Percentiles rank a stretch among this genome's conserved stretches.
Conservation (phyloP, 2,888 invertebrate species). For the Cosmia trapezina region DNA sequence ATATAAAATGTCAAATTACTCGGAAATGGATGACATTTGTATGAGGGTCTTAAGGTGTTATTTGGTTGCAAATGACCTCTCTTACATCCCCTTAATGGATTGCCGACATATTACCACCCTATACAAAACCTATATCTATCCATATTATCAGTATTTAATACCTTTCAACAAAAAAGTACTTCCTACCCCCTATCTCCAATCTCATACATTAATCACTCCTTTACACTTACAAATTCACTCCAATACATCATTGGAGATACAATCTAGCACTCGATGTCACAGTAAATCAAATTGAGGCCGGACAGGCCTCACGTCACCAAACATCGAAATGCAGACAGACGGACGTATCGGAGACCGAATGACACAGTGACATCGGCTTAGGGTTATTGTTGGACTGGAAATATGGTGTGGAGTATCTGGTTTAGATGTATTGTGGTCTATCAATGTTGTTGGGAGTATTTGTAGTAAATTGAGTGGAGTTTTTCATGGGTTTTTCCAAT, state of each 20-base stretch:
- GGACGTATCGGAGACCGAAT: slow-evolving; percentile 69
- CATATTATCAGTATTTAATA: neutral
- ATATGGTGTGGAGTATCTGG: slow-evolving; percentile 2
- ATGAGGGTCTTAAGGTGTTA: no score
- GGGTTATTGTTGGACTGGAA: slow-evolving; percentile 27
- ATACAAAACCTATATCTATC: neutral
- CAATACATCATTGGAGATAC: slow-evolving; percentile 60
- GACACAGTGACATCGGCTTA: slow-evolving; percentile 52
- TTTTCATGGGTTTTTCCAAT: neutral
- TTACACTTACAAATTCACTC: slow-evolving; percentile 48
- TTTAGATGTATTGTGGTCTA: neutral
- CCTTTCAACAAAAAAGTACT: slow-evolving; percentile 11
- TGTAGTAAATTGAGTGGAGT: neutral
- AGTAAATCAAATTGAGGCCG: slow-evolving; percentile 74
- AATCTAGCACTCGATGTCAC: slow-evolving; percentile 58
- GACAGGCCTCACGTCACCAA: slow-evolving; percentile 68
- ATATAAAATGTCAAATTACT: no score
- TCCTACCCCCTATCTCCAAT: slow-evolving; percentile 9
- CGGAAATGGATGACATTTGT: no score
- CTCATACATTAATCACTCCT: slow-evolving; percentile 41
- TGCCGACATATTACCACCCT: no score
- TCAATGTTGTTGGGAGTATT: neutral
- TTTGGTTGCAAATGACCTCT: no score
- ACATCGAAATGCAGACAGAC: slow-evolving; percentile 69
- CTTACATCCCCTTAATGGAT: no score